phyloP scores from a whole-genome alignment of 1,140 invertebrate species.

The Papilio dardanus region DNA sequence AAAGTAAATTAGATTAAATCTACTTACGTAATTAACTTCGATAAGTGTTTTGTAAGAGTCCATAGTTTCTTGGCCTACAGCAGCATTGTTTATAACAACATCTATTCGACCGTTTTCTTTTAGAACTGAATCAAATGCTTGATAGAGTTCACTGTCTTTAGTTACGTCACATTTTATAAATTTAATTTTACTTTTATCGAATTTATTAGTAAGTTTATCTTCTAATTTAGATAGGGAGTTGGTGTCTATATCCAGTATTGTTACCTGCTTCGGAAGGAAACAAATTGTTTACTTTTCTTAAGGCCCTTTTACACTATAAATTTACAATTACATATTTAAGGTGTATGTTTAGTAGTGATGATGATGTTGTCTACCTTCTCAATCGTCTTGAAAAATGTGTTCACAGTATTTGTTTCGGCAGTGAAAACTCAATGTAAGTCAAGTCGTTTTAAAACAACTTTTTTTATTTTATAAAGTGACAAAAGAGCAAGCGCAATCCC shows the following conservation, averaged over 20 bases:
- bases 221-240: conserved; percentile 38
- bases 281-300: neutral
- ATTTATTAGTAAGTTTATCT: conserved; percentile 45
- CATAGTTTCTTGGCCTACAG: conserved; percentile 61
- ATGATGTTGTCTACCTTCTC: no score
- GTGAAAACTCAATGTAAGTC: no score
- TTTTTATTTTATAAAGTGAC: no score
- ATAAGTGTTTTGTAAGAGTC: conserved; percentile 52
- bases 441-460: no score
- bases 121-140: conserved; percentile 83
- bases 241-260: conserved; percentile 42
- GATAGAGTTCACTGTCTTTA: conserved; percentile 83
- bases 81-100: conserved; percentile 86
- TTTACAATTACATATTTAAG: no score
- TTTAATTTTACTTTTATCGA: conserved; percentile 50
- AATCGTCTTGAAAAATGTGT: no score
- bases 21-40: conserved; percentile 62
- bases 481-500: no score
- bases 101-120: conserved; percentile 83
- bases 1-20: neutral
- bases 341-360: no score
- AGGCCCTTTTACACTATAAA: no score
- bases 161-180: conserved; percentile 85
- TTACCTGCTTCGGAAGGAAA: conserved; percentile 39
- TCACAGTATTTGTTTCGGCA: no score